Evolutionary conservation across 2,888 invertebrate genomes (phyloP).

Genomic region (Ennomos quercinarius): DNA sequence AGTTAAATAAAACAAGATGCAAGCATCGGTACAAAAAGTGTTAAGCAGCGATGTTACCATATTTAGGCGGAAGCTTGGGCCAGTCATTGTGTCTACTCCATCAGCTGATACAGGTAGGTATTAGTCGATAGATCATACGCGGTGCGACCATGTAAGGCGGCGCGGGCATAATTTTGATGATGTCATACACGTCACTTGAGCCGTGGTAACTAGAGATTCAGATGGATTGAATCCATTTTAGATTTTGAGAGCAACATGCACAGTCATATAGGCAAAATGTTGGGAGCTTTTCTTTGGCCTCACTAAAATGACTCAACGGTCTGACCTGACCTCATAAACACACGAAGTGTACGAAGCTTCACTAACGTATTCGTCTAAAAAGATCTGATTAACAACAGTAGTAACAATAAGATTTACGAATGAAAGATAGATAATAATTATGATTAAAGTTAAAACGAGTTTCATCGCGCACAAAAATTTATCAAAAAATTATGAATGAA

Average conservation of each 20-base stretch:
- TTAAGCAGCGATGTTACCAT: slow-evolving; percentile 36
- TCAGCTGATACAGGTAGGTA: slow-evolving; percentile 71
- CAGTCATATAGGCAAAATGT: slow-evolving; percentile 9
- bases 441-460: no score
- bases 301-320: no score
- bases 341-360: no score
- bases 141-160: slow-evolving; percentile 77
- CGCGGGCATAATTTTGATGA: slow-evolving; percentile 73
- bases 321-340: no score
- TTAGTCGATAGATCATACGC: slow-evolving; percentile 75
- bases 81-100: slow-evolving; percentile 45
- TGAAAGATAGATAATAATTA: no score
- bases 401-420: no score
- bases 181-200: slow-evolving; percentile 69
- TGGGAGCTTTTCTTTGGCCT: not conserved
- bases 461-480: no score
- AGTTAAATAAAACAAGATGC: slow-evolving; percentile 28
- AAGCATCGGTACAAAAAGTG: slow-evolving; percentile 29
- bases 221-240: slow-evolving; percentile 44
- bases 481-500: no score
- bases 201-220: slow-evolving; percentile 47
- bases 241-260: slow-evolving; percentile 18
- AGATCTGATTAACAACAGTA: no score
- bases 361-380: no score
- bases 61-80: slow-evolving; percentile 39